These are phyloP conservation scores for Pedionomus torquatus DNA, from an alignment of 2,113 vertebrate species.

Conservation along the genomic window DNA sequence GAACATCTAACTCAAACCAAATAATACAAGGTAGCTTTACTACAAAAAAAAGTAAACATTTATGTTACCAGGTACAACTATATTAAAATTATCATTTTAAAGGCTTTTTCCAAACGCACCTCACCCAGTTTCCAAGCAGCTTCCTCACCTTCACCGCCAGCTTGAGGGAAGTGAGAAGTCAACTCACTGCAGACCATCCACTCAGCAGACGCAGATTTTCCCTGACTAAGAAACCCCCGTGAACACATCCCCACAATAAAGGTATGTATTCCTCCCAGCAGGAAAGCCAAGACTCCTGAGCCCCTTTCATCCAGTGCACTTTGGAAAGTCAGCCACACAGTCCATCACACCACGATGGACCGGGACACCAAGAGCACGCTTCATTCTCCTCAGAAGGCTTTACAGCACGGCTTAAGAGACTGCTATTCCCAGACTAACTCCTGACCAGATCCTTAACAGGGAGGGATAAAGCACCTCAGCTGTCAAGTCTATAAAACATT, in stretches of 20 bases:
- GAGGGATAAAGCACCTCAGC: not conserved
- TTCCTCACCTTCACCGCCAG: not conserved
- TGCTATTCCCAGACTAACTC: not conserved
- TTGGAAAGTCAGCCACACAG: not conserved
- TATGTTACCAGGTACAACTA: not conserved
- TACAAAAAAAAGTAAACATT: not conserved
- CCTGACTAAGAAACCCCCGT: too few species aligned
- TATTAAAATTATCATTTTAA: not conserved
- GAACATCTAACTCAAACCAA: not conserved
- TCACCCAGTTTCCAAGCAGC: not conserved
- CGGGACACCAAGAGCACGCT: accelerated
- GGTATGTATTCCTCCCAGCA: not conserved
- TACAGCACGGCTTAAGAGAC: not conserved
- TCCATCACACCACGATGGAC: not conserved
- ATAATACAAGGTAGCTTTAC: not conserved
- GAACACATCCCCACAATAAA: not conserved
- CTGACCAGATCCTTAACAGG: not conserved
- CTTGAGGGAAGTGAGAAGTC: not conserved
- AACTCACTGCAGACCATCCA: not conserved
- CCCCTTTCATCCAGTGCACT: accelerated
- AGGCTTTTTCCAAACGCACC: not conserved
- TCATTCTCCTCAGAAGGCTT: not conserved
- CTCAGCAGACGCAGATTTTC: not conserved
- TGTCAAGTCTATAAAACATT: not conserved
- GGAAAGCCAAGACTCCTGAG: not conserved